Evolutionary conservation across 2,797 vertebrate genomes (phyloP).

Genomic region (Notoglanidium macrostoma): DNA sequence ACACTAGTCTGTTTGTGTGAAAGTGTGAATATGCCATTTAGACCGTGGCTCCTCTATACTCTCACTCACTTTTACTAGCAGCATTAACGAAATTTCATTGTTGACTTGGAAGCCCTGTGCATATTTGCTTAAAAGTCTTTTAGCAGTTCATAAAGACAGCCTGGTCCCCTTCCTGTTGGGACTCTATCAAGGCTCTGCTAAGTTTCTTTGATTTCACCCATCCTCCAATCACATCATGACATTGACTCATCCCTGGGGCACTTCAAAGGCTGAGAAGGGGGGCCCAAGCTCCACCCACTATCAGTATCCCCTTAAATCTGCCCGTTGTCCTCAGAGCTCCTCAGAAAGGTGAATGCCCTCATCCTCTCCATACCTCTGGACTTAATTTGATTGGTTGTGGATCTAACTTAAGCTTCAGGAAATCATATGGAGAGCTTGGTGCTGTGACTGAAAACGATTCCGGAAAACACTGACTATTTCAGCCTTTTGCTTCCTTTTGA

Average conservation of each 20-base stretch:
- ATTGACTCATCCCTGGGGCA: constrained; percentile 74
- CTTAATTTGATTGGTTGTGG: constrained; percentile 54
- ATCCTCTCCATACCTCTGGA: constrained; percentile 50
- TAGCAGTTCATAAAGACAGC: constrained; percentile 89
- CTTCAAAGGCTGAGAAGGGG: constrained; percentile 81
- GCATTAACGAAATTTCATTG: constrained; percentile 32
- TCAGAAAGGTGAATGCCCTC: constrained; percentile 53
- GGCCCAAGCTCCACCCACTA: constrained; percentile 71
- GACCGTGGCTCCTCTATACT: constrained; percentile 45
- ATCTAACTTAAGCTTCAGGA: constrained; percentile 44
- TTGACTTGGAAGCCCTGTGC: constrained; percentile 62
- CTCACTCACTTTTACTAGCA: constrained; percentile 45
- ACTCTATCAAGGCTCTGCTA: constrained; percentile 90
- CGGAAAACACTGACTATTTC: neutral
- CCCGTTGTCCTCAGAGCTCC: constrained; percentile 60
- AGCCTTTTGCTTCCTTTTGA: neutral
- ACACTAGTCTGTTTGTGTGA: constrained; percentile 53
- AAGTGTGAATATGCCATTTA: constrained; percentile 61
- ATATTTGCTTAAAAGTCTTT: constrained; percentile 87
- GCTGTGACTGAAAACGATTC: constrained; percentile 7
- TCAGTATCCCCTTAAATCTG: constrained; percentile 73
- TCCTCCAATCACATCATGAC: constrained; percentile 75
- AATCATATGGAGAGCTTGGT: constrained; percentile 36
- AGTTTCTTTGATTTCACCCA: constrained; percentile 85
- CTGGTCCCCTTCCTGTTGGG: constrained; percentile 88